Conservation (phyloP, 1,140 invertebrate species). For the Nasonia longicornis region DNA sequence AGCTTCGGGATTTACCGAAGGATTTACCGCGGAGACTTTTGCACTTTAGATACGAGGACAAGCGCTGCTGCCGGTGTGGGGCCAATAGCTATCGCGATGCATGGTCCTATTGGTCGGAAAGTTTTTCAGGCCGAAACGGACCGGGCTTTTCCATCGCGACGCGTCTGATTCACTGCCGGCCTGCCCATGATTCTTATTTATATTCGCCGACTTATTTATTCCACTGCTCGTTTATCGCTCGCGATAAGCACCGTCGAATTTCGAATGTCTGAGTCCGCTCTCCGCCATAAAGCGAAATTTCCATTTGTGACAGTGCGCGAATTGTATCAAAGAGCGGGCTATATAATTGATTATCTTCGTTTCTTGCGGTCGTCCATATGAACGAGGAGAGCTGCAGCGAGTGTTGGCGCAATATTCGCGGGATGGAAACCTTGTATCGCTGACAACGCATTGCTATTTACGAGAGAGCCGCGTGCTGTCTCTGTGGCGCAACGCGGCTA, state of each 20-base stretch:
- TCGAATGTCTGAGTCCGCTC: too few relatives aligned
- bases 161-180: slow-evolving; percentile 14
- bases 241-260: not conserved
- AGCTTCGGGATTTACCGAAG: slow-evolving; percentile 49
- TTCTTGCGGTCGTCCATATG: not conserved
- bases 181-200: slow-evolving; percentile 12
- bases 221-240: not conserved
- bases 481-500: not conserved
- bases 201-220: slow-evolving; percentile 31
- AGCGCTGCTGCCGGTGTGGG: slow-evolving; percentile 21
- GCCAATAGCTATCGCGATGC: slow-evolving; percentile 35
- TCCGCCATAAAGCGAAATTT: too few relatives aligned
- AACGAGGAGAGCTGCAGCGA: not conserved
- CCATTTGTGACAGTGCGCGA: too few relatives aligned
- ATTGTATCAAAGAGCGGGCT: not conserved
- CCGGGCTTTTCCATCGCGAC: slow-evolving; percentile 11
- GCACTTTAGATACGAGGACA: slow-evolving; percentile 53
- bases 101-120: slow-evolving; percentile 42
- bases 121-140: slow-evolving; percentile 47
- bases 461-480: slow-evolving; percentile 21
- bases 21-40: slow-evolving; percentile 55
- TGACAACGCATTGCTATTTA: slow-evolving; percentile 41
- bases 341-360: not conserved
- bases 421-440: slow-evolving; percentile 34
- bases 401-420: slow-evolving; percentile 10